Percentiles rank a stretch among this genome's conserved stretches.
phyloP scores from a whole-genome alignment of 2,888 invertebrate genomes.

The Spisula subtruncata region DNA sequence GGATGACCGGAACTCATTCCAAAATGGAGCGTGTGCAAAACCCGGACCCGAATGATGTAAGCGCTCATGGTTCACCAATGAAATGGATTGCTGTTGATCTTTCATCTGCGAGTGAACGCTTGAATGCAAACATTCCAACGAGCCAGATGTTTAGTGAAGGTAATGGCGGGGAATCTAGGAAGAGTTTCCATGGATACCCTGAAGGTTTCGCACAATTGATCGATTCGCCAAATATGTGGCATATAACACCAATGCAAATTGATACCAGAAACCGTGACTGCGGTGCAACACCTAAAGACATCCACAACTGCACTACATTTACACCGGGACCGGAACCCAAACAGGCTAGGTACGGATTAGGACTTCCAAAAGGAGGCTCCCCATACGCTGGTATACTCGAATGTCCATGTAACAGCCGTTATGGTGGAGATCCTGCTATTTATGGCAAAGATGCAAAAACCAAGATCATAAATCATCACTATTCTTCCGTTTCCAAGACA shows the following conservation, averaged over 20 bases:
- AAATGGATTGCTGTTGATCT: constrained; percentile 63
- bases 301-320: constrained; percentile 63
- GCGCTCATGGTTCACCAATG: constrained; percentile 67
- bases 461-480: constrained; percentile 57
- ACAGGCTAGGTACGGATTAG: constrained; percentile 65
- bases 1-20: constrained; percentile 68
- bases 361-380: constrained; percentile 58
- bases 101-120: constrained; percentile 47
- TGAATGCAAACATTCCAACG: constrained; percentile 55
- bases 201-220: constrained; percentile 66
- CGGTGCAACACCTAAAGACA: constrained; percentile 60
- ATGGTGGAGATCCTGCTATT: constrained; percentile 63
- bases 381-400: constrained; percentile 64
- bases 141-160: constrained; percentile 71
- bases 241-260: constrained; percentile 71
- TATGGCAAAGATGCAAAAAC: constrained; percentile 63
- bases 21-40: constrained; percentile 60
- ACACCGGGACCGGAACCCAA: constrained; percentile 62
- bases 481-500: constrained; percentile 46
- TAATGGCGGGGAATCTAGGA: constrained; percentile 69
- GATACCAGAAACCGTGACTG: constrained; percentile 69
- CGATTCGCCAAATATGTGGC: constrained; percentile 68
- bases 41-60: constrained; percentile 69
- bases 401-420: constrained; percentile 68
- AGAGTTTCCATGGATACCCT: constrained; percentile 70